phyloP scores from a whole-genome alignment of 2,888 invertebrate species.

The Drosophila prolongata region DNA sequence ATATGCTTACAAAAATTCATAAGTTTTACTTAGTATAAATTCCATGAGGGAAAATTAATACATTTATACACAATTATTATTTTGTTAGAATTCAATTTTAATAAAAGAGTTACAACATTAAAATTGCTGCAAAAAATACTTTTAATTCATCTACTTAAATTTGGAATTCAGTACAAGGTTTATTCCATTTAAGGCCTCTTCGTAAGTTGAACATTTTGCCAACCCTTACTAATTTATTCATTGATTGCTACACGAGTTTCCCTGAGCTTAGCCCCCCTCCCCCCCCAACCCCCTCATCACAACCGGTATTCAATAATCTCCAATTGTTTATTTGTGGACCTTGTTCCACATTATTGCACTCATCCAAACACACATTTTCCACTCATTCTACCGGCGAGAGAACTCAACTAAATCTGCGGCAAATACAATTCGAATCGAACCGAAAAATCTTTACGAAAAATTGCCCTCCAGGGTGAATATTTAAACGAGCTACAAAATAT shows the following conservation, averaged over 20 bases:
- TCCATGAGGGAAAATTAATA: too few species aligned
- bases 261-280: not conserved
- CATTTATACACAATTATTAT: too few species aligned
- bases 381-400: slow-evolving; percentile 9
- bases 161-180: not conserved
- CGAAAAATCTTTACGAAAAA: slow-evolving; percentile 49
- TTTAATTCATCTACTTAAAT: not conserved
- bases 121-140: too few species aligned
- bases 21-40: too few species aligned
- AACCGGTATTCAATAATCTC: slow-evolving; percentile 34
- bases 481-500: slow-evolving; percentile 61
- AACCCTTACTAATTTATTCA: slow-evolving; percentile 15
- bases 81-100: too few species aligned
- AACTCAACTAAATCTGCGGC: slow-evolving; percentile 43
- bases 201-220: not conserved
- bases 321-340: slow-evolving; percentile 50
- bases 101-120: too few species aligned
- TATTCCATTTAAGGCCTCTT: not conserved
- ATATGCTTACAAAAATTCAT: too few species aligned
- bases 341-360: slow-evolving; percentile 44
- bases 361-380: slow-evolving; percentile 19
- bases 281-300: too few species aligned
- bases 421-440: slow-evolving; percentile 52
- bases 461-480: slow-evolving; percentile 66
- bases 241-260: slow-evolving; percentile 28